Conservation (phyloP, 2,797 vertebrate species). For the Alexandromys oeconomus region DNA sequence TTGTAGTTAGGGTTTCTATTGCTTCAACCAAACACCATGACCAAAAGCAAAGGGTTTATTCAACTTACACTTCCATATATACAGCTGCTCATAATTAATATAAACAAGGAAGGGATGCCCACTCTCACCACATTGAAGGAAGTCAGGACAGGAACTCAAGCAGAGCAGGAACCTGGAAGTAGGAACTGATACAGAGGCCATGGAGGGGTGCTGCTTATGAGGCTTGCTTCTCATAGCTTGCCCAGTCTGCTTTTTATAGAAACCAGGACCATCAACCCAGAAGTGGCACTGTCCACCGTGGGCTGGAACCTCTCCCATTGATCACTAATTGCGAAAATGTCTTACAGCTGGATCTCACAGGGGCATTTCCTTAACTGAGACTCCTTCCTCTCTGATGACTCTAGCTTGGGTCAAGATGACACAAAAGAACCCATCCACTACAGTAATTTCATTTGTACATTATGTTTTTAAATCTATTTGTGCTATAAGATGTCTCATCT, state of each 20-base stretch:
- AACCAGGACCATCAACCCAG: neutral
- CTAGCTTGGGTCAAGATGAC: neutral
- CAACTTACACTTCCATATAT: neutral
- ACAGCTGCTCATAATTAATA: neutral
- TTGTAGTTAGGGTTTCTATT: neutral
- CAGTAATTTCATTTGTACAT: neutral
- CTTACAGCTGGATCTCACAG: neutral
- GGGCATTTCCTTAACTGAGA: neutral
- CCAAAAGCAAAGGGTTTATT: neutral
- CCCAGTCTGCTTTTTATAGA: neutral
- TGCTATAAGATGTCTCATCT: neutral
- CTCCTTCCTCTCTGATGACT: neutral
- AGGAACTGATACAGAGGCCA: neutral
- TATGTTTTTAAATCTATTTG: slow-evolving; percentile 16
- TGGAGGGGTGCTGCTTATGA: neutral
- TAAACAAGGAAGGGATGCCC: neutral
- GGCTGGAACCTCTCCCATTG: neutral
- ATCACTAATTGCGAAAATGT: neutral
- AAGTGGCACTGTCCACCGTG: neutral
- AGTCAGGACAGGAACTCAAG: neutral
- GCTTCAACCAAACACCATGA: neutral
- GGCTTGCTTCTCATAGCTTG: neutral
- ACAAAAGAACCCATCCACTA: neutral
- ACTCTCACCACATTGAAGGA: neutral
- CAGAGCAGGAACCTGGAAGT: neutral